Evolutionary conservation across 2,888 invertebrate genomes (phyloP).

Genomic region (Baronia brevicornis): DNA sequence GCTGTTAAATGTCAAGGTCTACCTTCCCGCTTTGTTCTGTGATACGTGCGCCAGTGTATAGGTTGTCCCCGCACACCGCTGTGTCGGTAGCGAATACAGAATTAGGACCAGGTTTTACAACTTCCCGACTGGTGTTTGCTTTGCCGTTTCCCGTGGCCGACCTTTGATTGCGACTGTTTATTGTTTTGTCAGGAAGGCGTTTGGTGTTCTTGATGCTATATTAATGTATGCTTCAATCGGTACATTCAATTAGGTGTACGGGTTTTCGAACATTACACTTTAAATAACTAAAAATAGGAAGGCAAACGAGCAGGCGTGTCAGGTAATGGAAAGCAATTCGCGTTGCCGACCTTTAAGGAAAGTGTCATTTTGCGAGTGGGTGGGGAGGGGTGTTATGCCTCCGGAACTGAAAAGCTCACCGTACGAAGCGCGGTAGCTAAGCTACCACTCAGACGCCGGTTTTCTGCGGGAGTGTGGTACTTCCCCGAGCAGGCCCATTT

Average conservation of each 20-base stretch:
- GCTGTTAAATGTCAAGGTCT: conserved; percentile 9
- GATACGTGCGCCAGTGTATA: conserved; percentile 4
- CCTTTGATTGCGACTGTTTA: conserved; percentile 13
- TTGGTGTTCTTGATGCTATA: conserved; percentile 1
- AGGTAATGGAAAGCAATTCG: no score
- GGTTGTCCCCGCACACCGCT: neutral
- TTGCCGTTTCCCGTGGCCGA: conserved; percentile 14
- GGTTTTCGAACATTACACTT: no score
- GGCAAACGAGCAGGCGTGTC: no score
- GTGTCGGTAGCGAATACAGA: conserved; percentile 1
- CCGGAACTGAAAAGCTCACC: no score
- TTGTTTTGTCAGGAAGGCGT: neutral
- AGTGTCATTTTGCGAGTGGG: no score
- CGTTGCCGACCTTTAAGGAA: no score
- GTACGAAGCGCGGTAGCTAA: no score
- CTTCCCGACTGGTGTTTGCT: conserved; percentile 19
- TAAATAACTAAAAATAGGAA: no score
- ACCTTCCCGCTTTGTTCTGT: neutral
- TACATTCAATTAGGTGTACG: conserved; percentile 9
- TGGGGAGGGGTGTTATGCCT: no score
- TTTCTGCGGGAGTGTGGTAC: no score
- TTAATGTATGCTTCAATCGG: neutral
- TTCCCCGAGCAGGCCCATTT: no score
- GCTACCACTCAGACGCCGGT: no score
- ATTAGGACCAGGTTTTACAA: conserved; percentile 8